Evolutionary conservation across 2,797 vertebrate species (phyloP).

Genomic region (Trachops cirrhosus): DNA sequence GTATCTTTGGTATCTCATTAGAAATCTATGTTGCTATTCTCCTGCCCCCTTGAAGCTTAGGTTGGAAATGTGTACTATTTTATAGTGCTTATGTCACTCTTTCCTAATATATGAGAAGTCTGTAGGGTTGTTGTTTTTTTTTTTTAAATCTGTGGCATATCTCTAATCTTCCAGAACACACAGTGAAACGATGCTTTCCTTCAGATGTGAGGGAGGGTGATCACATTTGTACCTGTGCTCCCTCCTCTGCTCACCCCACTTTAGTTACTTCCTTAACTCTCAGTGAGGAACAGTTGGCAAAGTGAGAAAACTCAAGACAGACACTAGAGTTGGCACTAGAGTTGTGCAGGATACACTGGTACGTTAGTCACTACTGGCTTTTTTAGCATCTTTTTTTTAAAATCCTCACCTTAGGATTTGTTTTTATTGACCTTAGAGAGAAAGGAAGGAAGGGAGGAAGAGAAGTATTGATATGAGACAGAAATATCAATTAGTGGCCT

Average conservation of each 20-base stretch:
- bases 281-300: neutral
- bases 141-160: neutral
- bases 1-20: conserved; percentile 30
- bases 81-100: neutral
- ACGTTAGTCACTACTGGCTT: neutral
- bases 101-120: neutral
- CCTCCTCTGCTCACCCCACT: neutral
- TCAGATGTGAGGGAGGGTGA: neutral
- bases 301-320: neutral
- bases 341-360: neutral
- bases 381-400: neutral
- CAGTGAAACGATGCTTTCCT: neutral
- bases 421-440: neutral
- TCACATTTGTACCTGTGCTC: neutral
- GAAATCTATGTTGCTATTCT: neutral
- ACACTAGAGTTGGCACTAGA: neutral
- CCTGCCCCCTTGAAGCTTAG: neutral
- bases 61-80: neutral
- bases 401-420: neutral
- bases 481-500: neutral
- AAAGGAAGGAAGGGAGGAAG: neutral
- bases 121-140: neutral
- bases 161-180: neutral
- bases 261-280: neutral
- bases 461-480: neutral